Conservation (phyloP, 2,888 invertebrate genomes). For the Drosophila kuntzei region DNA sequence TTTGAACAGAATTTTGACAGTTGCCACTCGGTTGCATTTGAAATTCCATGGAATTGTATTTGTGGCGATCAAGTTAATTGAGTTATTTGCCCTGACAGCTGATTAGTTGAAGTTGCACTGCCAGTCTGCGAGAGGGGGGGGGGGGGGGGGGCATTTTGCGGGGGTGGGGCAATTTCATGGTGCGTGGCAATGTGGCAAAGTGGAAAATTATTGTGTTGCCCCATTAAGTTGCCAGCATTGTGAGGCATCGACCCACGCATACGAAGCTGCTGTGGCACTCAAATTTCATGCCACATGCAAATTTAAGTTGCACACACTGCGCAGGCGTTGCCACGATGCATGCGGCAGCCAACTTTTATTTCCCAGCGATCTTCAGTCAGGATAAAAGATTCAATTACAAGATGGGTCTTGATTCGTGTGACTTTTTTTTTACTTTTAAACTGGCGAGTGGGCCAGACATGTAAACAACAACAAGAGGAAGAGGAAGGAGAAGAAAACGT, state of each 20-base stretch:
- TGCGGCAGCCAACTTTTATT: constrained; percentile 32
- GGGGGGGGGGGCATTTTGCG: background rate
- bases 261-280: constrained; percentile 36
- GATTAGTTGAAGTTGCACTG: constrained; percentile 71
- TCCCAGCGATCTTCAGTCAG: constrained; percentile 70
- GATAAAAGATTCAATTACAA: constrained; percentile 80
- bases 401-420: constrained; percentile 67
- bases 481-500: constrained; percentile 20
- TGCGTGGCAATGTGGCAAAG: constrained; percentile 66
- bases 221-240: constrained; percentile 74
- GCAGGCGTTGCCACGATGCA: constrained; percentile 50
- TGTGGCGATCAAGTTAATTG: constrained; percentile 77
- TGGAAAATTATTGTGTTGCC: constrained; percentile 78
- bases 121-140: too few relatives aligned
- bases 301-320: constrained; percentile 27
- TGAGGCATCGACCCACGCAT: constrained; percentile 55
- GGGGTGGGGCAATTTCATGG: constrained; percentile 55
- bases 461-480: constrained; percentile 51
- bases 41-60: constrained; percentile 67
- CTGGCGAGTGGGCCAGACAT: constrained; percentile 62
- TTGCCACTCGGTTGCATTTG: constrained; percentile 74
- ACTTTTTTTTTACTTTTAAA: constrained; percentile 37
- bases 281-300: constrained; percentile 65
- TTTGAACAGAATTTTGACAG: constrained; percentile 77
- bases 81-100: constrained; percentile 79